These are phyloP conservation scores for Scaptomyza caliginosa DNA, from an alignment of 2,888 invertebrate species.

Conservation along the genomic window DNA sequence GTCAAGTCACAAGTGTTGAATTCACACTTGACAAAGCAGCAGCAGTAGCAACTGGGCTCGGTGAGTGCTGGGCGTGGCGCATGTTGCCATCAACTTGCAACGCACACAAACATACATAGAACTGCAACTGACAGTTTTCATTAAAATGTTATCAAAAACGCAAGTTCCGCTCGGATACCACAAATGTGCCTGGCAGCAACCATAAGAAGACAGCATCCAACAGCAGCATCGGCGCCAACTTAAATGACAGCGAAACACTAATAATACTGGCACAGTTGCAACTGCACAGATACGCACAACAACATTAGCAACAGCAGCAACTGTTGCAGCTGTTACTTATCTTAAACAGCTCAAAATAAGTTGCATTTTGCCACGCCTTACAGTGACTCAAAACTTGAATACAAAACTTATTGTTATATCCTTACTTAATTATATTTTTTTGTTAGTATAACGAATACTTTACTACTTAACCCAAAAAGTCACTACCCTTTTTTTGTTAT, in stretches of 20 bases:
- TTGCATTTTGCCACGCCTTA: slow-evolving; percentile 2
- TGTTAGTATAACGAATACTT: too few species aligned
- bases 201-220: slow-evolving; percentile 8
- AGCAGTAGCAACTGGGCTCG: slow-evolving; percentile 30
- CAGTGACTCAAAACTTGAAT: background rate
- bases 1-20: slow-evolving; percentile 79
- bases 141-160: slow-evolving; percentile 80
- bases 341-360: slow-evolving; percentile 46
- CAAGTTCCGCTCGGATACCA: slow-evolving; percentile 59
- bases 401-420: background rate
- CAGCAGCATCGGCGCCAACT: slow-evolving; percentile 22
- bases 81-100: slow-evolving; percentile 39
- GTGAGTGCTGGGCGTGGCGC: slow-evolving; percentile 36
- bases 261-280: slow-evolving; percentile 43
- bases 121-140: slow-evolving; percentile 81
- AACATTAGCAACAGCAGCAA: slow-evolving; percentile 13
- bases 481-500: too few species aligned
- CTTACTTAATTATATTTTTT: too few species aligned
- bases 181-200: slow-evolving; percentile 63
- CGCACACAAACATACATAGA: slow-evolving; percentile 23
- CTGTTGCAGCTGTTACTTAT: slow-evolving; percentile 56
- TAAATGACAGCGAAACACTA: slow-evolving; percentile 66
- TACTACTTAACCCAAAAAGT: too few species aligned
- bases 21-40: slow-evolving; percentile 76
- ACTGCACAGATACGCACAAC: slow-evolving; percentile 9